Percentiles rank a stretch among this genome's conserved stretches.
Evolutionary conservation across 1,140 invertebrate species (phyloP).

Genomic region (Drosophila asahinai): DNA sequence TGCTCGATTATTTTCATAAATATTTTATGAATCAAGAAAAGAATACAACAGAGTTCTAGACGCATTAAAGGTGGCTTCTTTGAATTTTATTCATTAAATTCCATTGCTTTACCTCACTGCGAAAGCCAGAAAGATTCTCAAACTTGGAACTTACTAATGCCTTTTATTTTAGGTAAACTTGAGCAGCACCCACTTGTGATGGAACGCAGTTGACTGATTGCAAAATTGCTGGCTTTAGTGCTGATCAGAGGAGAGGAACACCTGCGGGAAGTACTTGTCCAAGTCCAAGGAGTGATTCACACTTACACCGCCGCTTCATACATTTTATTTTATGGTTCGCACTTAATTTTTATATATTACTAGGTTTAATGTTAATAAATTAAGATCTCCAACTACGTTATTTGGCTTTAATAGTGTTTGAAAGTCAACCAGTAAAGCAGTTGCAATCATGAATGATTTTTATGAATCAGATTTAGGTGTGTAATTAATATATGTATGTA

Average conservation of each 20-base stretch:
- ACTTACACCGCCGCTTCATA: not conserved
- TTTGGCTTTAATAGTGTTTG: not conserved
- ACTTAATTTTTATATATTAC: not conserved
- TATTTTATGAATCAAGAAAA: not conserved
- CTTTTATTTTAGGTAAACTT: slow-evolving; percentile 42
- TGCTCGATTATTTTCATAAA: too few species aligned
- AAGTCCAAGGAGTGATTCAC: not conserved
- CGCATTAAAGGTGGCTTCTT: not conserved
- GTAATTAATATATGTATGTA: too few species aligned
- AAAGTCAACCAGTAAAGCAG: too few species aligned
- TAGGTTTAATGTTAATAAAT: not conserved
- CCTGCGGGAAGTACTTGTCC: too few species aligned
- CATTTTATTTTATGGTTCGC: not conserved
- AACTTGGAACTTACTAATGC: not conserved
- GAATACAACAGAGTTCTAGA: not conserved
- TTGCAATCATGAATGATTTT: too few species aligned
- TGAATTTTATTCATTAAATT: not conserved
- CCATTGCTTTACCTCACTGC: not conserved
- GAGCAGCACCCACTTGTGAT: slow-evolving; percentile 19
- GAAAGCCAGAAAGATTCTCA: not conserved
- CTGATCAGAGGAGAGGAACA: not conserved
- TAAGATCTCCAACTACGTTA: not conserved
- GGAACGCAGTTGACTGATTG: too few species aligned
- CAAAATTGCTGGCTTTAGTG: not conserved
- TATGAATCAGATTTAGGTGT: too few species aligned